Evolutionary conservation across 2,888 invertebrate genomes (phyloP).

Genomic region (Brassicogethes aeneus): DNA sequence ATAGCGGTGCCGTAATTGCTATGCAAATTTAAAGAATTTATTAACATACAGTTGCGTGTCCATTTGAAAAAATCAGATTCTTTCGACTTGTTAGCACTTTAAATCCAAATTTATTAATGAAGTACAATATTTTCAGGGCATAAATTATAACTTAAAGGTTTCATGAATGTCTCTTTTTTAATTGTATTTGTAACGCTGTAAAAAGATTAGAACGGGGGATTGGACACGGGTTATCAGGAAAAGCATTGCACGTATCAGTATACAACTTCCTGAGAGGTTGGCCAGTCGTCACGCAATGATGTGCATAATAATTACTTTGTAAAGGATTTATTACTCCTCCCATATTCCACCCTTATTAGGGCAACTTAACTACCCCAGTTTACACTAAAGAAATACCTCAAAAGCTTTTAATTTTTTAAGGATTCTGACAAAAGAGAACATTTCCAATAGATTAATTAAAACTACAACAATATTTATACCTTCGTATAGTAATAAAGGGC

Average conservation of each 20-base stretch:
- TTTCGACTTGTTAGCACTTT: constrained; percentile 19
- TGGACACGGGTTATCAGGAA: constrained; percentile 27
- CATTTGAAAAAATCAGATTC: constrained; percentile 8
- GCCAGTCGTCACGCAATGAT: constrained; percentile 37
- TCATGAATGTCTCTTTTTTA: constrained; percentile 16
- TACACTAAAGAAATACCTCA: too few species aligned
- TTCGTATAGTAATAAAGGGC: too few species aligned
- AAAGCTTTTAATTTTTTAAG: too few species aligned
- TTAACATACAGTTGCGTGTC: constrained; percentile 20
- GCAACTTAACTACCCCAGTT: too few species aligned
- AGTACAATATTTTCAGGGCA: constrained; percentile 9
- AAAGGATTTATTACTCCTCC: constrained; percentile 12
- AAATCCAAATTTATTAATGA: constrained; percentile 16
- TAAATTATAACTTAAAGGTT: constrained; percentile 13
- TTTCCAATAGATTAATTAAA: too few species aligned
- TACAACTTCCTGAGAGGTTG: constrained; percentile 36
- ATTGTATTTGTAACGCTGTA: constrained; percentile 12
- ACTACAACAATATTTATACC: too few species aligned
- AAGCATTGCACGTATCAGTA: constrained; percentile 30
- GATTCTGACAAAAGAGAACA: too few species aligned
- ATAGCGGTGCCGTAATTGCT: constrained; percentile 25
- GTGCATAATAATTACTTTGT: constrained; percentile 37
- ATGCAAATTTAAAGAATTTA: constrained; percentile 25
- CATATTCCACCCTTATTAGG: background rate
- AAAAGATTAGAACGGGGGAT: constrained; percentile 18